phyloP scores from a whole-genome alignment of 37 sponge, comb jelly and placozoan genomes.

The Amphimedon queenslandica region DNA sequence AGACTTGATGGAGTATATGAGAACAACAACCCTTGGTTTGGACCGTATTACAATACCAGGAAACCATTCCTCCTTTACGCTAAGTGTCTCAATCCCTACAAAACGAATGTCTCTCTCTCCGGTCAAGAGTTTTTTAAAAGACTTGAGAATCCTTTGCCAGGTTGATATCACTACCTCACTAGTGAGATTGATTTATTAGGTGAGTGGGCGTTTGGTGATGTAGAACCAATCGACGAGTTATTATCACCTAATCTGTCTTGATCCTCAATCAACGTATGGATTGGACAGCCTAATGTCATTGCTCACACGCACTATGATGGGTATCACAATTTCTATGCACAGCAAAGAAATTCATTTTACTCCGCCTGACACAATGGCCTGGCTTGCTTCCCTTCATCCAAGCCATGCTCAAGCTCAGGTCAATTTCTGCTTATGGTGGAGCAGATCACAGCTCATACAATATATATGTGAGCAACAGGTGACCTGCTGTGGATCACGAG shows the following conservation, averaged over 20 bases:
- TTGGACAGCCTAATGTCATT: constrained; percentile 85
- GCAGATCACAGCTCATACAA: too few relatives aligned
- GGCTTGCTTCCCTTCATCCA: constrained; percentile 81
- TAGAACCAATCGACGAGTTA: constrained; percentile 74
- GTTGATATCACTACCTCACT: constrained; percentile 65
- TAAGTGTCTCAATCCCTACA: too few relatives aligned
- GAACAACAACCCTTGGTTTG: constrained; percentile 89
- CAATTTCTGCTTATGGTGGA: too few relatives aligned
- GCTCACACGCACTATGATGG: constrained; percentile 94
- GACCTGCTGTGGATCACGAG: too few relatives aligned
- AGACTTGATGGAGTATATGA: constrained; percentile 61
- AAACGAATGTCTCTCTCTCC: too few relatives aligned
- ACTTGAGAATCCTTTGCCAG: constrained; percentile 27
- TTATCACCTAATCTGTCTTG: constrained; percentile 55
- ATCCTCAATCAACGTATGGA: constrained; percentile 85
- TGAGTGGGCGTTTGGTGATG: constrained; percentile 67
- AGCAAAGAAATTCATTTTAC: constrained; percentile 73
- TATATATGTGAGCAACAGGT: too few relatives aligned
- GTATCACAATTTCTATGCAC: constrained; percentile 92
- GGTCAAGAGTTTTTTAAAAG: constrained; percentile 56
- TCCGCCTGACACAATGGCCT: constrained; percentile 69
- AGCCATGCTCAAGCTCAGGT: constrained; percentile 88
- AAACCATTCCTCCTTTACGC: too few relatives aligned
- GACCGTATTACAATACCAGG: constrained; percentile 77
- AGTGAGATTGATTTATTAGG: constrained; percentile 79